Evolutionary conservation across 2,113 vertebrate genomes (phyloP), one percentile per base, ranked within the genome.

Genomic region (Hydropotes inermis): DNA sequence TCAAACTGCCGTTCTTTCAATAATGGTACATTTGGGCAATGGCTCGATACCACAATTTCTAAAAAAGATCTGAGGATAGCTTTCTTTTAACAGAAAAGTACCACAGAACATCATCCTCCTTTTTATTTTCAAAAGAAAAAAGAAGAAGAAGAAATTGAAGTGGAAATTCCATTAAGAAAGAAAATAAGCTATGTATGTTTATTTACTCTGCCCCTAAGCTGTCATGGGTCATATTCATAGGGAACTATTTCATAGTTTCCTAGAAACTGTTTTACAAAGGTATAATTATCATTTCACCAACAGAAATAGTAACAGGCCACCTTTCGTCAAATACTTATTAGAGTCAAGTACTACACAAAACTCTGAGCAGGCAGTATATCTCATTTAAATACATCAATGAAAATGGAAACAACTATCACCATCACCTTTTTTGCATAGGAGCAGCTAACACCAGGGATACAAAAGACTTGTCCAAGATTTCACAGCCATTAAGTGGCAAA

Each of bases 71-170:
- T 96, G 30, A 61, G 28, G 45, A 50, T 33, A 91, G 70, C 15
- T 84, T 97, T 91, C 50, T 79, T 96, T 95, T 3, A 50, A 95
- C 23, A 95, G 21, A 95, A 96, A 96, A 87, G 8, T 76, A 64
- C 1, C 33, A 83, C 2, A 95, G 45, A 21, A 79, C 25, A 28
- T 84, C 86, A 1, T 21, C 17, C 16, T 88, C 47, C 57, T 82
- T 95, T 55, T 81, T 55, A 27, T 83, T 52, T 64, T 90, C 13
- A 30, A 67, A 64, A 86, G 79, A 84, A 57, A 36, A 33, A 58
- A 64, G 0, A 94, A 23, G 19, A 45, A 30, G 57, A 76, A 39
- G 39, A 93, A 79, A 57, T 55, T 55, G 60, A 96, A 47, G 10
- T 55, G 95, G 70, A 97, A 87, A 74, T 96, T 39, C 7, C 33